Percentiles rank a stretch among this genome's conserved stretches.
Evolutionary conservation across 1,140 invertebrate genomes (phyloP).

Genomic region (Drosophila elegans): DNA sequence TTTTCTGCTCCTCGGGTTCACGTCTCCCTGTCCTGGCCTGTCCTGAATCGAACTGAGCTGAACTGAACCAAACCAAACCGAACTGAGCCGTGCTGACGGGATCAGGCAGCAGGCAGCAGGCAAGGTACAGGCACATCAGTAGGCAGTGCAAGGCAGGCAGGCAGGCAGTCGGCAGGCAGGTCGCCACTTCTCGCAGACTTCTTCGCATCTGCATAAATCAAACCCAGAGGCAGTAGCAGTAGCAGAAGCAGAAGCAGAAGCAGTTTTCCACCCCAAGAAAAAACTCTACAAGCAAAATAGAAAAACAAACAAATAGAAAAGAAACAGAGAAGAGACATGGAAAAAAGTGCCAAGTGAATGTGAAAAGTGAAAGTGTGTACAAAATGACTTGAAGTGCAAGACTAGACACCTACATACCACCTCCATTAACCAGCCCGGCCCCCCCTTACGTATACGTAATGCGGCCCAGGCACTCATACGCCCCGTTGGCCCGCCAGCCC

Average conservation of each 20-base stretch:
- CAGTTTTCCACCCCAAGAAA: conserved; percentile 29
- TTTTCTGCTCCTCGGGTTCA: conserved; percentile 77
- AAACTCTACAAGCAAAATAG: conserved; percentile 24
- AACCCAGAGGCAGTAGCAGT: conserved; percentile 33
- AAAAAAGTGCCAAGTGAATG: conserved; percentile 63
- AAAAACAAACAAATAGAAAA: conserved; percentile 4
- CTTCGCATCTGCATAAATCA: conserved; percentile 80
- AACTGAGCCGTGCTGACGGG: conserved; percentile 33
- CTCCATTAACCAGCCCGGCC: conserved; percentile 6
- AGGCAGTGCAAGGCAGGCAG: conserved; percentile 70
- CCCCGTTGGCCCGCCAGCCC: conserved; percentile 28
- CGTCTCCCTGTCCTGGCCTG: conserved; percentile 55
- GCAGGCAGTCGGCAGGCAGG: conserved; percentile 70
- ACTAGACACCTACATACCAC: conserved; percentile 22
- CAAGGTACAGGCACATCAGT: conserved; percentile 59
- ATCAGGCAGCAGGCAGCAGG: conserved; percentile 38
- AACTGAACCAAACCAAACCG: not conserved
- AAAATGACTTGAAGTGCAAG: conserved; percentile 76
- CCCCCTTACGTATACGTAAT: conserved; percentile 21
- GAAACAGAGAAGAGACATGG: conserved; percentile 9
- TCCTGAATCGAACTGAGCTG: conserved; percentile 31
- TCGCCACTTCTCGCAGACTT: conserved; percentile 61
- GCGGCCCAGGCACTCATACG: conserved; percentile 33
- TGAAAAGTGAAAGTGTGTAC: conserved; percentile 61
- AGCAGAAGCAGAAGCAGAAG: conserved; percentile 26